Conservation (phyloP, 2,797 vertebrate species). For the Arvicola amphibius region DNA sequence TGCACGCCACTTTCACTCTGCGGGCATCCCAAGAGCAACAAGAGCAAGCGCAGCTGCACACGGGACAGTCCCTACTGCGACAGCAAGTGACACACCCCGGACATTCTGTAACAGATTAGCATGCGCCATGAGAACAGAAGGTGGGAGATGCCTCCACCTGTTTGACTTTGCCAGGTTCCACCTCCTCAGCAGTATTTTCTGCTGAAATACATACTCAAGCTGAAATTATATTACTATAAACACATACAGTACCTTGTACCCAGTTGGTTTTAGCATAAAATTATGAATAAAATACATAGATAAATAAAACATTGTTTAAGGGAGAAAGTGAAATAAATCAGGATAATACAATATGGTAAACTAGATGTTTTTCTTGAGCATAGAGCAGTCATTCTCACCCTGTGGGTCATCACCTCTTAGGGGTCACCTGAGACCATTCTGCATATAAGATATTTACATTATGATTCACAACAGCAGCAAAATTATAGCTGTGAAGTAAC, state of each 20-base stretch:
- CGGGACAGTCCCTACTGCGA: neutral
- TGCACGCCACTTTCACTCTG: neutral
- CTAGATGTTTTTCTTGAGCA: neutral
- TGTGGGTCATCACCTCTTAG: neutral
- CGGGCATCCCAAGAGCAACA: neutral
- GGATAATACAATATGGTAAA: neutral
- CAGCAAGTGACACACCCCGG: accelerated
- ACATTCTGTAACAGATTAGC: neutral
- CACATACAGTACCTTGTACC: neutral
- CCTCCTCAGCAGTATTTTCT: neutral
- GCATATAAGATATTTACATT: neutral
- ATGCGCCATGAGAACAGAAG: neutral
- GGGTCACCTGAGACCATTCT: neutral
- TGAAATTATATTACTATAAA: constrained; percentile 47
- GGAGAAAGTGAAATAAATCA: constrained; percentile 35
- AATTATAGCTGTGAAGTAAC: neutral
- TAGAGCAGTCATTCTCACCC: neutral
- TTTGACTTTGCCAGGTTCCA: neutral
- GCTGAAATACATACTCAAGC: constrained; percentile 8
- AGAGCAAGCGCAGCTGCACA: neutral
- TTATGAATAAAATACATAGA: constrained; percentile 31
- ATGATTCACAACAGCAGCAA: neutral
- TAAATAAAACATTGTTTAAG: neutral
- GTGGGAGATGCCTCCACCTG: neutral
- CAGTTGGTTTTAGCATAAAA: neutral